Evolutionary conservation across 2,888 invertebrate species (phyloP).

Genomic region (Eristalinus sepulchralis): DNA sequence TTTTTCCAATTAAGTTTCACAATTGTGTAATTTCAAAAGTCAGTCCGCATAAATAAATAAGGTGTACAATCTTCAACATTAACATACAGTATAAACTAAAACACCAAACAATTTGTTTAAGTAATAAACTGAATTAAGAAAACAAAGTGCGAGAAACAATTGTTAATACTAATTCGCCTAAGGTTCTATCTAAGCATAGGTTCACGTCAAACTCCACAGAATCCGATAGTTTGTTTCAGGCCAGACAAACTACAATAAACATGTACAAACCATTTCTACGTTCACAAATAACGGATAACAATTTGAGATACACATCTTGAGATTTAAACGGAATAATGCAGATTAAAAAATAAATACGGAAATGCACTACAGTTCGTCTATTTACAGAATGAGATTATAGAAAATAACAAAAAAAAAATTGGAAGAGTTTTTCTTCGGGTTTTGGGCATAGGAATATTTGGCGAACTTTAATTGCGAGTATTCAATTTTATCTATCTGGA

Average conservation of each 20-base stretch:
- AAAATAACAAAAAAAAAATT: constrained; percentile 22
- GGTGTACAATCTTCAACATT: not conserved
- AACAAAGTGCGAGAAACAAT: constrained; percentile 40
- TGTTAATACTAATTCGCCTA: constrained; percentile 65
- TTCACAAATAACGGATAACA: not conserved
- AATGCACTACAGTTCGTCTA: constrained; percentile 36
- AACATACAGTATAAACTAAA: not conserved
- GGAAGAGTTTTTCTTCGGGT: constrained; percentile 26
- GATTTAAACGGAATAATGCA: not conserved
- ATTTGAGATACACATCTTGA: not conserved
- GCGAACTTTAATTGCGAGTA: constrained; percentile 9
- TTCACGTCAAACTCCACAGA: constrained; percentile 30
- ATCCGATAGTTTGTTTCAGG: not conserved
- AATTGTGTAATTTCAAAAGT: not conserved
- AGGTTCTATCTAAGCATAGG: constrained; percentile 62
- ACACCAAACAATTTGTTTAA: not conserved
- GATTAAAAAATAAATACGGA: constrained; percentile 38
- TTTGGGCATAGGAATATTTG: constrained; percentile 51
- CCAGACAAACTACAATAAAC: not conserved
- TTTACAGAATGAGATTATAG: constrained; percentile 52
- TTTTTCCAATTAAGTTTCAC: not conserved
- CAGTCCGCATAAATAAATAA: not conserved
- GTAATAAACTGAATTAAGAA: constrained; percentile 11
- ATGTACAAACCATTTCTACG: constrained; percentile 10
- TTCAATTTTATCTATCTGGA: constrained; percentile 78